A percentile compares a stretch with the other conserved stretches of the same genome.
phyloP scores from a whole-genome alignment of 2,888 invertebrate species.

The Sipunculus nudus region DNA sequence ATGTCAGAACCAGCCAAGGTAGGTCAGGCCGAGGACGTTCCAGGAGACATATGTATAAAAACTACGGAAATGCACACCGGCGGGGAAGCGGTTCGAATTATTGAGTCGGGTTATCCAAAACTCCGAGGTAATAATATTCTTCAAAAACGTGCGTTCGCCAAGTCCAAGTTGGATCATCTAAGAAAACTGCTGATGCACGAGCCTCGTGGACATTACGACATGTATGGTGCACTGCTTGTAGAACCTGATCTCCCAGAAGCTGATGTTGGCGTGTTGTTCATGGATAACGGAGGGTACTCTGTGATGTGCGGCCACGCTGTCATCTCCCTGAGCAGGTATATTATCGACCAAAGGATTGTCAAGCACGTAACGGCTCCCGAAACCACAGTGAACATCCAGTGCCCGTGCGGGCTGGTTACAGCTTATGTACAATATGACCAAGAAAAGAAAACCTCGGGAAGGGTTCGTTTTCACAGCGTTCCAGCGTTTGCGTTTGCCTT shows the following conservation, averaged over 20 bases:
- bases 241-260: constrained; percentile 52
- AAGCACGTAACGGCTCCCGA: constrained; percentile 45
- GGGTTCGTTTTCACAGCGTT: constrained; percentile 62
- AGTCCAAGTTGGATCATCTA: constrained; percentile 49
- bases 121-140: constrained; percentile 55
- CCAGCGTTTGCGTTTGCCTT: constrained; percentile 58
- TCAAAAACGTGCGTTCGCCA: constrained; percentile 55
- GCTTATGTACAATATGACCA: constrained; percentile 47
- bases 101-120: constrained; percentile 58
- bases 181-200: constrained; percentile 65
- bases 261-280: constrained; percentile 61
- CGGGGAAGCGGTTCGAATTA: constrained; percentile 64
- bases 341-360: constrained; percentile 41
- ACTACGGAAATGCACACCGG: constrained; percentile 66
- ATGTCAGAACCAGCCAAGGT: too few species aligned
- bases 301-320: constrained; percentile 67
- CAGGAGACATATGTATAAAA: too few species aligned
- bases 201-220: constrained; percentile 66
- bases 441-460: constrained; percentile 41
- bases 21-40: too few species aligned
- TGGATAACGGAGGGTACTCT: constrained; percentile 65
- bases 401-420: constrained; percentile 65
- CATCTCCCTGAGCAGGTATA: constrained; percentile 62
- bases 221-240: constrained; percentile 64
- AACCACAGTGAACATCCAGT: constrained; percentile 59